Evolutionary conservation across 2,113 vertebrate species (phyloP), one percentile per base, ranked within the genome.

Genomic region (Sapajus apella): DNA sequence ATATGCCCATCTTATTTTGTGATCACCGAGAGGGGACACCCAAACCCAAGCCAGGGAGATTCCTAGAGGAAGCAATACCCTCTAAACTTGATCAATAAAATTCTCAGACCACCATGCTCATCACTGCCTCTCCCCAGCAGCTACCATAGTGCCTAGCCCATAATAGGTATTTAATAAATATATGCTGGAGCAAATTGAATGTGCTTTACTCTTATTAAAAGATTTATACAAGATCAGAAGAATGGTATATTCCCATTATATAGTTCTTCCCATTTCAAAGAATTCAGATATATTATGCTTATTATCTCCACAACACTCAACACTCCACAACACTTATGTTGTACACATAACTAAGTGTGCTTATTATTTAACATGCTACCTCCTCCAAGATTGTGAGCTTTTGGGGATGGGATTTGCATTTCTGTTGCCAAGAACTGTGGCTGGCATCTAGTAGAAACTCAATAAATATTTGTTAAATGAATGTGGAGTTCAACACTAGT

Each of bases 121-220:
- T 55, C 43, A 79, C 52, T 75, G 77, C n/a, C 14, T 37, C 8
- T 35, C 35, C 64, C 70, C 13, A 45, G 66, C 80, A 64, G 50
- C 43, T 61, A 87, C 75, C 58, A 56, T n/a, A 55, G 13, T 55
- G 58, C 21, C 8, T 43, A 56, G 35, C 32, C 73, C 73, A 87
- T 76, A 94, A 25, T 64, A 96, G 72, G 66, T 40, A 56, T 37
- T 91, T 66, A 77, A 84, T 58, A 93, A 96, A 77, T 89, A 95
- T 85, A 83, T 47, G 6, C 40, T 94, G 32, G 43, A 64, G 12
- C 68, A 76, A 92, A 81, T 27, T 70, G n/a, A 87, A 32, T 83
- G 17, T 70, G 35, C 58, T 96, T 94, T 90, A 61, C 61, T 96
- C 76, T 85, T 50, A 6, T 91, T 82, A 83, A 95, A 94, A 93